Evolutionary conservation across 1,140 invertebrate genomes (phyloP).

Genomic region (Drosophila truncata): DNA sequence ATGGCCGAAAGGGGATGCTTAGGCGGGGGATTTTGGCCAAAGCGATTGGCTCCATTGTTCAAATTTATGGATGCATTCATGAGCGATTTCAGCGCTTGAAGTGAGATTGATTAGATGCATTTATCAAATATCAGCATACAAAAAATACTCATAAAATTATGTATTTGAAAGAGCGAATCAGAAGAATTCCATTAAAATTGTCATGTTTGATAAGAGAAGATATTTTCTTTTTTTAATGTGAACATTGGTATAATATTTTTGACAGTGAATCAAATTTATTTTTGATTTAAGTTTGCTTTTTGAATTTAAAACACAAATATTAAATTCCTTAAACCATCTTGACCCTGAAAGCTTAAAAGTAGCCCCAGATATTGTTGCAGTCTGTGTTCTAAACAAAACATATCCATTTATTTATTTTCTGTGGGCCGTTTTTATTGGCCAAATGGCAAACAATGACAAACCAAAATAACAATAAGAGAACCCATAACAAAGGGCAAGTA

Average conservation of each 20-base stretch:
- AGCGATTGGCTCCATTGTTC: constrained; percentile 26
- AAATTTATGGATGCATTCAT: constrained; percentile 33
- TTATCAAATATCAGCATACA: not conserved
- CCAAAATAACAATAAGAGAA: constrained; percentile 36
- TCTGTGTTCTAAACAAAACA: not conserved
- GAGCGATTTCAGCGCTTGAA: constrained; percentile 13
- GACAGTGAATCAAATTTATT: not conserved
- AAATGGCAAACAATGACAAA: constrained; percentile 47
- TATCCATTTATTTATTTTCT: constrained; percentile 2
- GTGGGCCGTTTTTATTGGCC: not conserved
- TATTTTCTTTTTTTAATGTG: not conserved
- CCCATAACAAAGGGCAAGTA: constrained; percentile 26
- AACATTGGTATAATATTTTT: not conserved
- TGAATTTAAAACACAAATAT: not conserved
- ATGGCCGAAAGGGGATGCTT: constrained; percentile 6
- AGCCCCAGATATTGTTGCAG: not conserved
- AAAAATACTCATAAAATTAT: not conserved
- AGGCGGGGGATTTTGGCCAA: constrained; percentile 3
- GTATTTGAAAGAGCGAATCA: not conserved
- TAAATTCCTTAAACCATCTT: not conserved
- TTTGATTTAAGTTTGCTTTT: not conserved
- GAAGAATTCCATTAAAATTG: not conserved
- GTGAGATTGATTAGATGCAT: constrained; percentile 23
- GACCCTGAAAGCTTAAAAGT: not conserved
- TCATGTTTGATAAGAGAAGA: not conserved